phyloP scores from a whole-genome alignment of 1,140 invertebrate species.

The Musca domestica region DNA sequence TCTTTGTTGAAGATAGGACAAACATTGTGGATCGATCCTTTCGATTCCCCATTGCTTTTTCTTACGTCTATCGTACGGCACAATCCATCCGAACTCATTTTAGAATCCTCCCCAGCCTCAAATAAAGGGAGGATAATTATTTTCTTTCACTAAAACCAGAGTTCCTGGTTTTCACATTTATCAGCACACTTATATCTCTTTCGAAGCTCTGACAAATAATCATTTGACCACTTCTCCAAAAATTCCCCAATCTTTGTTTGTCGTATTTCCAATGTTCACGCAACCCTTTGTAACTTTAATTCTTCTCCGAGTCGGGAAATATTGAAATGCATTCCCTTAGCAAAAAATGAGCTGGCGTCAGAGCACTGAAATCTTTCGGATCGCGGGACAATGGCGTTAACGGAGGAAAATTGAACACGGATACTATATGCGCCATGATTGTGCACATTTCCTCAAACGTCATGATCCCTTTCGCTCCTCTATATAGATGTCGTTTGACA shows the following conservation, averaged over 20 bases:
- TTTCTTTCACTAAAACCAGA: neutral
- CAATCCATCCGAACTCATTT: too few relatives aligned
- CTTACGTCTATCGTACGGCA: conserved; percentile 1
- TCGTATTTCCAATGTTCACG: neutral
- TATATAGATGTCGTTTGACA: conserved; percentile 11
- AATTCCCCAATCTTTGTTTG: conserved; percentile 7
- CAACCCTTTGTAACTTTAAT: too few relatives aligned
- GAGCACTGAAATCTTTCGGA: conserved; percentile 1
- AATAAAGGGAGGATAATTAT: neutral
- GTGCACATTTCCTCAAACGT: conserved; percentile 17
- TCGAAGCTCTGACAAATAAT: neutral
- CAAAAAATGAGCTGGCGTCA: conserved; percentile 15
- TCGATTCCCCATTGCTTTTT: conserved; percentile 5
- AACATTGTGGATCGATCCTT: too few relatives aligned
- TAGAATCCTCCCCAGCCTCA: neutral
- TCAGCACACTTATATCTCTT: neutral
- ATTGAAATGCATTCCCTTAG: neutral
- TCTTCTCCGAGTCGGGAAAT: neutral
- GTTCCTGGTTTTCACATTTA: neutral
- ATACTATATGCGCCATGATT: neutral
- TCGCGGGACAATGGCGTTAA: neutral
- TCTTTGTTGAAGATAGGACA: conserved; percentile 19
- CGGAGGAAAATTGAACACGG: conserved; percentile 7
- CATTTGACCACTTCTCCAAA: neutral
- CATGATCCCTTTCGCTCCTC: neutral